phyloP scores from a whole-genome alignment of 2,113 vertebrate genomes.

The Charina bottae region DNA sequence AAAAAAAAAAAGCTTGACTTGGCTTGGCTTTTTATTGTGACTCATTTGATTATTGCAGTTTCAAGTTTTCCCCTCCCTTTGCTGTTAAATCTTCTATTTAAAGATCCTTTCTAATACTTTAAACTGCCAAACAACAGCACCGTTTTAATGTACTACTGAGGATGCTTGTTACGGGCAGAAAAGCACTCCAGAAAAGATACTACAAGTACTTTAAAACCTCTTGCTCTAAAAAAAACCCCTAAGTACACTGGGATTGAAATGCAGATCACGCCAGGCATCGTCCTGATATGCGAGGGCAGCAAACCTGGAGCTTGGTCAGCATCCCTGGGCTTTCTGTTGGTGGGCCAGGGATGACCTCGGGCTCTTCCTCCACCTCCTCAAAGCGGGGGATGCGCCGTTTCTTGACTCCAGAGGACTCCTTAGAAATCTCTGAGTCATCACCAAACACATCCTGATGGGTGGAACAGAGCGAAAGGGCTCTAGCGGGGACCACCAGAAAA shows the following conservation, averaged over 20 bases:
- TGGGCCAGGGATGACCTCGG: slow-evolving; percentile 89
- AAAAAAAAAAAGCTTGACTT: background rate
- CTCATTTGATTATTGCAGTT: background rate
- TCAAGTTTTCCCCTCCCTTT: background rate
- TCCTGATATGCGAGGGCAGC: background rate
- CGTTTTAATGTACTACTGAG: too few species aligned
- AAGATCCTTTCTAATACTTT: too few species aligned
- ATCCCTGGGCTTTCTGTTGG: slow-evolving; percentile 92
- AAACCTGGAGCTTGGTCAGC: slow-evolving; percentile 96
- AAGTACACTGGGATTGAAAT: background rate
- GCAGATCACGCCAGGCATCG: background rate
- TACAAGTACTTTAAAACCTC: too few species aligned
- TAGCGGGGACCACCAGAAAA: too few species aligned
- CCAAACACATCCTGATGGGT: slow-evolving; percentile 89
- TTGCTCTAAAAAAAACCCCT: background rate
- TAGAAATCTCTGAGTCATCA: slow-evolving; percentile 85
- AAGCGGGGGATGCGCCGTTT: slow-evolving; percentile 91
- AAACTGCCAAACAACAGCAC: too few species aligned
- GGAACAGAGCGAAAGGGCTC: slow-evolving; percentile 18
- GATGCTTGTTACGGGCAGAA: too few species aligned
- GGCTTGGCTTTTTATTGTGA: background rate
- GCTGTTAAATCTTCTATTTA: too few species aligned
- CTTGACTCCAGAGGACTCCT: slow-evolving; percentile 79
- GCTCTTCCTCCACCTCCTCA: slow-evolving; percentile 92
- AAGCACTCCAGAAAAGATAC: too few species aligned